phyloP scores from a whole-genome alignment of 2,797 vertebrate genomes.

The Bovichtus diacanthus region DNA sequence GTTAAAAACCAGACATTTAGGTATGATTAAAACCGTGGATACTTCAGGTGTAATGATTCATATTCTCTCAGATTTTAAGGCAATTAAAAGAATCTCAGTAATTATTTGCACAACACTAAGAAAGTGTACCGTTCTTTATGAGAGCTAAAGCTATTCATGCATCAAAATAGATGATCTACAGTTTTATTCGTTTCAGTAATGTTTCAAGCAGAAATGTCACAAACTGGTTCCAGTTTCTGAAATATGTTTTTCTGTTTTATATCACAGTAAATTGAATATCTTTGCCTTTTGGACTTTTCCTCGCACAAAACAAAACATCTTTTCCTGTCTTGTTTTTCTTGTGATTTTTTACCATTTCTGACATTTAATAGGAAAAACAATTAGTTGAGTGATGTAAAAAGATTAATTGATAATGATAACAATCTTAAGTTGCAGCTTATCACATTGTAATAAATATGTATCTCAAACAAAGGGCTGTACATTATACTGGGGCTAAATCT shows the following conservation, averaged over 20 bases:
- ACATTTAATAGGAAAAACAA: not conserved
- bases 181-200: not conserved
- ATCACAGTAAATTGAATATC: not conserved
- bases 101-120: slow-evolving; percentile 1
- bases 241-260: not conserved
- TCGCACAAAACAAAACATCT: not conserved
- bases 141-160: not conserved
- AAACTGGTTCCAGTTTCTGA: not conserved
- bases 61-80: not conserved
- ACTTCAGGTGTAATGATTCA: not conserved
- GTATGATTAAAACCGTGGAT: not conserved
- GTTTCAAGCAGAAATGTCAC: not conserved
- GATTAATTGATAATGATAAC: not conserved
- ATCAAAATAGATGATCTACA: not conserved
- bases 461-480: not conserved
- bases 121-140: not conserved
- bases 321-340: not conserved
- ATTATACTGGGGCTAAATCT: not conserved
- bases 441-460: not conserved
- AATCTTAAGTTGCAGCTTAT: not conserved
- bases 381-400: not conserved
- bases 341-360: not conserved
- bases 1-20: not conserved
- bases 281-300: not conserved
- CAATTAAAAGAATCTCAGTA: not conserved